Conservation (phyloP, 2,888 invertebrate species). For the Apocheima hispidaria region DNA sequence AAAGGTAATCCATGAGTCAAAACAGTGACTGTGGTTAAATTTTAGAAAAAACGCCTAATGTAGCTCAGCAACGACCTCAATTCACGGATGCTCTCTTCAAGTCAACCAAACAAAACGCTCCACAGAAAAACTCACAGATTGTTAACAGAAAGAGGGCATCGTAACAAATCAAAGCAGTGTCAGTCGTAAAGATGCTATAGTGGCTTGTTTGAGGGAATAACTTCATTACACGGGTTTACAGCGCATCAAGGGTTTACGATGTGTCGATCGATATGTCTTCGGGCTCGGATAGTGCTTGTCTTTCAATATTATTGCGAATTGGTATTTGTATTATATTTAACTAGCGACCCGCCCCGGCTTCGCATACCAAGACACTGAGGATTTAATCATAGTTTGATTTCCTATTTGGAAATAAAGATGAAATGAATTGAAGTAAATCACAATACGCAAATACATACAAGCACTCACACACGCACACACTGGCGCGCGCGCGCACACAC, state of each 20-base stretch:
- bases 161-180: conserved; percentile 49
- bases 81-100: neutral
- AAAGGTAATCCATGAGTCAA: too few species aligned
- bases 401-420: too few species aligned
- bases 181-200: conserved; percentile 73
- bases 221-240: conserved; percentile 75
- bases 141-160: conserved; percentile 47
- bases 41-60: neutral
- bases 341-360: neutral
- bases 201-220: conserved; percentile 75
- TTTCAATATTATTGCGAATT: conserved; percentile 40
- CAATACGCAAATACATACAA: too few species aligned
- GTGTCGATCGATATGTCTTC: conserved; percentile 54
- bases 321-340: conserved; percentile 23
- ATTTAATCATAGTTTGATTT: too few species aligned
- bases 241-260: conserved; percentile 70
- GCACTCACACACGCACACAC: too few species aligned
- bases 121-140: conserved; percentile 25
- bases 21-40: too few species aligned
- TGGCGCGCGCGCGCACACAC: too few species aligned
- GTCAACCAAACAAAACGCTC: neutral
- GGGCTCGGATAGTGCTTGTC: conserved; percentile 37
- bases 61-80: too few species aligned
- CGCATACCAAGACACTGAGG: too few species aligned
- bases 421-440: too few species aligned